phyloP scores from a whole-genome alignment of 2,113 vertebrate genomes.

The Chionis minor region DNA sequence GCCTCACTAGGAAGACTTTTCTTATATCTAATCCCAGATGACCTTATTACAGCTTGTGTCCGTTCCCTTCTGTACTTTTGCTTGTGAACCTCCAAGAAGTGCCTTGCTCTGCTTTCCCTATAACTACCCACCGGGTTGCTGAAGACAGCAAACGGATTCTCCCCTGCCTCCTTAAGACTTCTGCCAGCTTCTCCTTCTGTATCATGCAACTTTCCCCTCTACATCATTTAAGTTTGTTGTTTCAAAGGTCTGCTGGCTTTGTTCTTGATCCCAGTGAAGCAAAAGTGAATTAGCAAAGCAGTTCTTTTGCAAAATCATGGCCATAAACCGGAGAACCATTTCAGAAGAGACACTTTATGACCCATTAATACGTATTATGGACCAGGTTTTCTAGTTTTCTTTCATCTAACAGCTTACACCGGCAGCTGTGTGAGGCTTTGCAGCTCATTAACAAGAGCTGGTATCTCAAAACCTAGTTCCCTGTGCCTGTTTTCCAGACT shows the following conservation, averaged over 20 bases:
- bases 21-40: background rate
- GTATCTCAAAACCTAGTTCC: background rate
- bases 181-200: background rate
- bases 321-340: background rate
- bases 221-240: background rate
- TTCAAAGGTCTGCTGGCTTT: background rate
- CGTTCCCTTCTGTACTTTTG: background rate
- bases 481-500: background rate
- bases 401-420: background rate
- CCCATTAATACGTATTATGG: background rate
- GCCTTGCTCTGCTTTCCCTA: background rate
- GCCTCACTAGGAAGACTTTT: background rate
- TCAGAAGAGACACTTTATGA: background rate
- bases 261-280: background rate
- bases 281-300: background rate
- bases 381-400: background rate
- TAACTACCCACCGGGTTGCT: background rate
- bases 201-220: accelerated
- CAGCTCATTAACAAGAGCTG: background rate
- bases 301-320: background rate
- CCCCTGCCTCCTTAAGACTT: background rate
- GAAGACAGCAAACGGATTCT: background rate
- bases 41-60: background rate
- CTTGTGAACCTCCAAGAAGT: background rate
- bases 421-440: background rate